Evolutionary conservation across 2,888 invertebrate genomes (phyloP), one percentile per base, ranked within the genome.

Genomic region (Xylota sylvarum): DNA sequence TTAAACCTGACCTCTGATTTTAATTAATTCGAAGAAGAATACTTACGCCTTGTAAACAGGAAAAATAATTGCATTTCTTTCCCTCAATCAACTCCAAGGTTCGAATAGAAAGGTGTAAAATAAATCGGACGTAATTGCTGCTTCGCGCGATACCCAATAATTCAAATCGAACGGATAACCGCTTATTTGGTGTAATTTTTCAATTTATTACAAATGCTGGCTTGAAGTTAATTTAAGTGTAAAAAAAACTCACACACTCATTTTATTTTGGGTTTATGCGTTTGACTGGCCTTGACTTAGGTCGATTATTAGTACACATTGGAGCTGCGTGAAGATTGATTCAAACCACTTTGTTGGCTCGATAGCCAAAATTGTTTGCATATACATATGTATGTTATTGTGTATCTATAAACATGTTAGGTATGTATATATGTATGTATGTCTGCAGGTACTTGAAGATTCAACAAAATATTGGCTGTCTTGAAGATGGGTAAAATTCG

Each of bases 1-100:
- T 76, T n/a, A 37, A 58, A 67, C n/a, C 48, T 76, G 76, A 76
- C 76, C 76, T 76, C 67, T 65, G 37, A 48, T 48, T 46, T 76
- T 58, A 67, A 76, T 76, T 58, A 40, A 64, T 48, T 48, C 48
- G 37, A 67, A 58, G 67, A 48, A 32, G 56, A 43, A 46, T 50
- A 76, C 65, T 58, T 58, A 67, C 32, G 12, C 55, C 14, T 32
- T 32, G 46, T 74, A 10, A 74, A 56, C 64, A 74, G 64, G 46
- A 64, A 67, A 46, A 67, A 67, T 58, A 67, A 67, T 58, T 56
- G 55, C 43, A 58, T 76, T 67, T 76, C 67, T 65, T 76, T 76
- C 46, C 19, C 48, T 35, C 27, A 27, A 65, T 67, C 56, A 67
- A 6, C 46, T 30, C 12, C 76, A 67, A 76, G 76, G 76, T 67